A percentile compares a stretch with the other conserved stretches of the same genome.
phyloP scores from a whole-genome alignment of 2,113 vertebrate genomes.

The Neotoma lepida region DNA sequence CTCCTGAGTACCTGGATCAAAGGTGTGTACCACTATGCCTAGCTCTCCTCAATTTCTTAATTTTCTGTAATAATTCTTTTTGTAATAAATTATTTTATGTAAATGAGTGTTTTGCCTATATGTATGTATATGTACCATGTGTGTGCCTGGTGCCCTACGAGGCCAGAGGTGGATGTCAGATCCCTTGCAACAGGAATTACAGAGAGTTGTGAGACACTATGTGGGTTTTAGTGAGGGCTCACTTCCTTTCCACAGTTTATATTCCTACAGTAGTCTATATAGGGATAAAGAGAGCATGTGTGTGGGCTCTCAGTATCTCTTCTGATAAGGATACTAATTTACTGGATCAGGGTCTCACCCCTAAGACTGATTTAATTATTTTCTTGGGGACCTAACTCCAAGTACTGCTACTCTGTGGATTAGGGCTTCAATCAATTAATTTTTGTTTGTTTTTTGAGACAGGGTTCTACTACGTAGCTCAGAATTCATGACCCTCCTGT shows the following conservation, averaged over 20 bases:
- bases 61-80: too few relatives aligned
- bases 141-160: too few relatives aligned
- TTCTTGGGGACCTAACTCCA: not conserved
- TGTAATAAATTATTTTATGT: too few relatives aligned
- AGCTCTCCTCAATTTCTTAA: not conserved
- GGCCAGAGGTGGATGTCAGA: too few relatives aligned
- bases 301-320: not conserved
- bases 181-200: too few relatives aligned
- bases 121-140: too few relatives aligned
- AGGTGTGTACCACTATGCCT: not conserved
- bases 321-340: not conserved
- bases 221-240: not conserved
- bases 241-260: not conserved
- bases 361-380: not conserved
- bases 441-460: not conserved
- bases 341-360: not conserved
- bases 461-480: not conserved
- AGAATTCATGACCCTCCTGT: not conserved
- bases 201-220: not conserved
- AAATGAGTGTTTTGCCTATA: too few relatives aligned
- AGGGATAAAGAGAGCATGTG: not conserved
- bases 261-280: not conserved
- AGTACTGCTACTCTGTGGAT: not conserved
- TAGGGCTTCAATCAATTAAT: not conserved
- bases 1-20: too few relatives aligned